These are phyloP conservation scores for Drosophila rufa DNA, from an alignment of 1,140 invertebrate genomes.

Conservation along the genomic window DNA sequence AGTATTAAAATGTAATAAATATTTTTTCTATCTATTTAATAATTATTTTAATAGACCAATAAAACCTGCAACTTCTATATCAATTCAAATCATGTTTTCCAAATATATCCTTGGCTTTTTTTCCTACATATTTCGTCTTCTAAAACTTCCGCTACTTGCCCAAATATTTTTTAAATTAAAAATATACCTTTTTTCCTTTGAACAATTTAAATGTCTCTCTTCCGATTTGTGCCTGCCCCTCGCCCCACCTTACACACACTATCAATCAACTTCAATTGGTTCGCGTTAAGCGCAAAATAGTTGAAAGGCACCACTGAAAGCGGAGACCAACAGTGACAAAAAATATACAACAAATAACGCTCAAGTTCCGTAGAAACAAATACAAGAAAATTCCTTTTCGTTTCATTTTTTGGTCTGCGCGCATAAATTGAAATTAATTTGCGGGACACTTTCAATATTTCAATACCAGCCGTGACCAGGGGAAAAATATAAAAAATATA, in stretches of 20 bases:
- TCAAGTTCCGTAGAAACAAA: slow-evolving; percentile 61
- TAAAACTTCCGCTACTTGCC: neutral
- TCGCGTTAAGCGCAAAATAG: slow-evolving; percentile 76
- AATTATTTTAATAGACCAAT: neutral
- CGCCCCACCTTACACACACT: slow-evolving; percentile 29
- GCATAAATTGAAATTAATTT: slow-evolving; percentile 81
- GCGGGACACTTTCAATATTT: slow-evolving; percentile 78
- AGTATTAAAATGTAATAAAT: neutral
- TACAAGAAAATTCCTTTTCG: slow-evolving; percentile 63
- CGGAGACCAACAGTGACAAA: slow-evolving; percentile 47
- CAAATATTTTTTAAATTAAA: slow-evolving; percentile 10
- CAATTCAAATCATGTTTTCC: too few species aligned
- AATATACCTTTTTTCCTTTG: slow-evolving; percentile 26
- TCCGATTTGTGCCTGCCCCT: slow-evolving; percentile 15
- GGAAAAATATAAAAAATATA: slow-evolving; percentile 4
- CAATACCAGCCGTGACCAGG: slow-evolving; percentile 40
- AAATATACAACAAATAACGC: slow-evolving; percentile 38
- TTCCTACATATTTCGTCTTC: neutral
- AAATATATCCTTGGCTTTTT: neutral
- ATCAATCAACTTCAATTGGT: slow-evolving; percentile 82
- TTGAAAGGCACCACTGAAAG: slow-evolving; percentile 45
- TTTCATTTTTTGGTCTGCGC: slow-evolving; percentile 28
- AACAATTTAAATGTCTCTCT: slow-evolving; percentile 19
- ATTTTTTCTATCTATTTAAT: too few species aligned
- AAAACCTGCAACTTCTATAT: neutral